phyloP scores from a whole-genome alignment of 1,140 invertebrate species.

The Wiebesia pumilae region DNA sequence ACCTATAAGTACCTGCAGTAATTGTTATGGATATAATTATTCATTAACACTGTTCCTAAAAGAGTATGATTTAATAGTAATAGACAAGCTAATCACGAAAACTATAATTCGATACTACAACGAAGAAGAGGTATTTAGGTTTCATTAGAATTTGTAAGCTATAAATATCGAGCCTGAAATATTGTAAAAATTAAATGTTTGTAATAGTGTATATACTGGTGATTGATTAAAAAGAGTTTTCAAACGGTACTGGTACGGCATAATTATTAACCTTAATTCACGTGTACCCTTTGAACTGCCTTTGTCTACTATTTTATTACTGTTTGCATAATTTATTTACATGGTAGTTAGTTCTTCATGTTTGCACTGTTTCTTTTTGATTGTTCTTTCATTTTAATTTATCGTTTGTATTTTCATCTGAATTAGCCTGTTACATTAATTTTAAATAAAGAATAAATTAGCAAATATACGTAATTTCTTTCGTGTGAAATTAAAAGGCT shows the following conservation, averaged over 20 bases:
- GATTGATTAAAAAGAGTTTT: background rate
- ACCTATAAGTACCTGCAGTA: background rate
- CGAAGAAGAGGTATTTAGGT: background rate
- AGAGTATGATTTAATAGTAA: too few species aligned
- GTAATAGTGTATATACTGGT: background rate
- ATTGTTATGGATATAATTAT: too few species aligned
- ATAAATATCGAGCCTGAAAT: background rate
- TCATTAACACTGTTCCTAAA: too few species aligned
- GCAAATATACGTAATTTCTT: background rate
- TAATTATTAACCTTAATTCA: background rate
- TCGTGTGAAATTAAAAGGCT: too few species aligned
- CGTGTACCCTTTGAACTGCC: background rate
- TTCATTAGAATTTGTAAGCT: background rate
- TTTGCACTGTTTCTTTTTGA: slow-evolving; percentile 5
- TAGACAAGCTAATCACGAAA: background rate
- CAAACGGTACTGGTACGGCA: background rate
- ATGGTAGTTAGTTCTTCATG: slow-evolving; percentile 8
- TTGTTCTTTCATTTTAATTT: background rate
- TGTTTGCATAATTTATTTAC: background rate
- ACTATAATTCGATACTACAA: background rate
- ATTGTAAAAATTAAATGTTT: background rate
- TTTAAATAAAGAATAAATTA: background rate
- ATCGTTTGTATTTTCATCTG: background rate
- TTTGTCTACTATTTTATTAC: background rate
- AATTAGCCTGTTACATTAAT: background rate